Base-by-base conservation (phyloP, 2,113 vertebrate species). In the Blennius ocellaris region DNA sequence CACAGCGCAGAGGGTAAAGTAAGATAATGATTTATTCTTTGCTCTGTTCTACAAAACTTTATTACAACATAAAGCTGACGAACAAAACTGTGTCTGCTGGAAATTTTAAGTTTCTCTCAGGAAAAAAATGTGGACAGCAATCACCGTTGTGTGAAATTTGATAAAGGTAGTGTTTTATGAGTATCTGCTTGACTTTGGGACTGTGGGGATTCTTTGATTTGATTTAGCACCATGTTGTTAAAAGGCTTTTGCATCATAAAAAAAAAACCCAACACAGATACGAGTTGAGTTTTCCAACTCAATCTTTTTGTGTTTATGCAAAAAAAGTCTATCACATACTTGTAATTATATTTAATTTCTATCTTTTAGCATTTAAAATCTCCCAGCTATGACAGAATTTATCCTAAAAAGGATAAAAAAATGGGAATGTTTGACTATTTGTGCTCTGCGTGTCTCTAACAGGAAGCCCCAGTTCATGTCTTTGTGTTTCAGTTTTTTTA, bases 51-150 rank as follows among this genome's bases (percentile, higher is more conserved):
- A 90, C 88, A 87, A 89, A 91, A 93, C 91, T 92, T 93, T 92
- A 93, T 93, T 93, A 93, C 84, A 93, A 93, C 91, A 93, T 93
- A 93, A 93, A 93, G 91, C 85, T 87, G 88, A 87, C 21, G 82
- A 91, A 93, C 90, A 92, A 89, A 92, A 91, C 90, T 70, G 89
- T 67, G 87, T 93, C 90, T 73, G 71, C 61, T 59, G 36, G 72
- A 80, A 78, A 68, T 50, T 49, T 62, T 72, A 73, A 17, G 36
- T 73, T 37, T 74, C 52, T 65, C 44, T 60, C 14, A 39, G 62
- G 62, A 61, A 69, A 61, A 69, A 78, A 63, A 82, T 37, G 58
- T 10, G 3, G 64, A 60, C 44, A 76, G 51, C 64, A 54, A 80
- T 71, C 40, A 75, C 49, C 58, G 45, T 30, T 30, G 21, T 49